Evolutionary conservation across 2,888 invertebrate genomes (phyloP).

Genomic region (Drosophila seclusa): DNA sequence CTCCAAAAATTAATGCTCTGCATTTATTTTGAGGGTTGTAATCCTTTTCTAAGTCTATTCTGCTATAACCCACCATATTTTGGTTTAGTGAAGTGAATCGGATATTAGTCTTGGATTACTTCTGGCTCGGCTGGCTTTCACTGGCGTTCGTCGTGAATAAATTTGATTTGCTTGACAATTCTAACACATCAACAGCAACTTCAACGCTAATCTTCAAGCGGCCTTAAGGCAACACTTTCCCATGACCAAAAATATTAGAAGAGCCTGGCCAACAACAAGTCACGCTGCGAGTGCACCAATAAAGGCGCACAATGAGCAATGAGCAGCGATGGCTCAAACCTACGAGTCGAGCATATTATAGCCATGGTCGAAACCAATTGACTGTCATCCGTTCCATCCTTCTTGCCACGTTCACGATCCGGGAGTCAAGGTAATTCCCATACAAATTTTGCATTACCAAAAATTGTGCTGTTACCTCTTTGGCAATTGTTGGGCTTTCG

Average conservation of each 20-base stretch:
- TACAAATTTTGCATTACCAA: constrained; percentile 70
- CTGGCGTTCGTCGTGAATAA: constrained; percentile 33
- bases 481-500: constrained; percentile 51
- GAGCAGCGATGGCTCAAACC: constrained; percentile 24
- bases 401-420: constrained; percentile 57
- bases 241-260: constrained; percentile 73
- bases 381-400: constrained; percentile 28
- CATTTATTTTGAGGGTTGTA: not conserved
- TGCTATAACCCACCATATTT: not conserved
- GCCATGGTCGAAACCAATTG: constrained; percentile 43
- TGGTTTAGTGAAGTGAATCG: not conserved
- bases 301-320: constrained; percentile 61
- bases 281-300: constrained; percentile 73
- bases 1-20: not conserved
- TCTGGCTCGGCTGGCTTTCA: constrained; percentile 36
- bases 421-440: constrained; percentile 76
- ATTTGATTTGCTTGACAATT: constrained; percentile 50
- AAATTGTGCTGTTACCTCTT: constrained; percentile 49
- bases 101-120: not conserved
- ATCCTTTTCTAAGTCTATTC: not conserved
- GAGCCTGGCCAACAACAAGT: constrained; percentile 55
- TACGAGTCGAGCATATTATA: constrained; percentile 21
- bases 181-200: constrained; percentile 36
- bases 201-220: not conserved
- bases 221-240: constrained; percentile 64